Base-by-base conservation (phyloP, 2,797 vertebrate genomes). In the Acanthurus tractus region DNA sequence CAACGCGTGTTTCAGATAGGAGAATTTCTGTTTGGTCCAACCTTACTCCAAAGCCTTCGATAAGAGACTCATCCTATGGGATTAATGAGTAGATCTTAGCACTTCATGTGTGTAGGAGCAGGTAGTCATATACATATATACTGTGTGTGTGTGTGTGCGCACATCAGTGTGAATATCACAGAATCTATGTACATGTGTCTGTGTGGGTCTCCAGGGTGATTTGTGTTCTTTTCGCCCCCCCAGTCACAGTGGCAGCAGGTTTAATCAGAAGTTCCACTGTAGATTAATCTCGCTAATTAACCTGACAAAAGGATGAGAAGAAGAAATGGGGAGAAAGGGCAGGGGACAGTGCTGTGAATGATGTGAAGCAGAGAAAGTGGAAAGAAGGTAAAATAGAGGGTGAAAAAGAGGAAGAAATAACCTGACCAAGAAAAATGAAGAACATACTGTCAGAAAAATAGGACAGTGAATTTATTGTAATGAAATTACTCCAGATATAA, bases 241-340 rank as follows among this genome's bases (percentile, higher is more conserved):
- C 44, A 65, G 70, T 69, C 78, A 70, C 13, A 1, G 50, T 23
- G 56, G 65, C 73, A 64, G 77, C 70, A 70, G 70, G 79, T 82
- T 91, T 92, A 91, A 91, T 93, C 90, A 90, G 63, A 83, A 65
- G 76, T 80, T 82, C 78, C 76, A 67, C 69, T 70, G 77, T 83
- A 87, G 85, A 92, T 93, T 89, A 89, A 92, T 92, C 89, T 88
- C 76, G 78, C 82, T 91, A 92, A 92, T 93, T 90, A 93, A 92
- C 89, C 88, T 89, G 91, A 89, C 90, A 92, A 87, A 87, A 44
- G 74, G 74, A 78, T 59, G 72, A 75, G 76, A 80, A 59, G 44
- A 70, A 55, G 59, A 46, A 62, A 62, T 4, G 45, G 62, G 18
- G 12, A 49, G n/a, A 17, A 15, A 38, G n/a, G 2, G 42, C 20